Percentiles rank a stretch among this genome's conserved stretches.
These are phyloP conservation scores for Metalampra italica DNA, from an alignment of 2,888 invertebrate genomes.

Conservation along the genomic window DNA sequence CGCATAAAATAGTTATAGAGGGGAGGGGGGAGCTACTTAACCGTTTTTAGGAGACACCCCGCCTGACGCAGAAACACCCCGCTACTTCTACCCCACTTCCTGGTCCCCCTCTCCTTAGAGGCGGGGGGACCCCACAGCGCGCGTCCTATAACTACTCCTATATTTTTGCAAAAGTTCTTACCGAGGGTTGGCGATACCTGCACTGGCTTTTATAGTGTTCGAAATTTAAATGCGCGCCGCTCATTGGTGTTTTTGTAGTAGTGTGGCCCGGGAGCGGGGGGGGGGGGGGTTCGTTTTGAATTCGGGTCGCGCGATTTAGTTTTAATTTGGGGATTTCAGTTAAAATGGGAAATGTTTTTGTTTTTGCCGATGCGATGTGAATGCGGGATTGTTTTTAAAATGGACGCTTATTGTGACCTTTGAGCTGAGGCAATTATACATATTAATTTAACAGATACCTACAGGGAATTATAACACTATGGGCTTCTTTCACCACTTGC, in stretches of 20 bases:
- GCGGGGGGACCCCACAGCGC: constrained; percentile 34
- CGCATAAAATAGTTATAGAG: constrained; percentile 78
- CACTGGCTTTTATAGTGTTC: constrained; percentile 49
- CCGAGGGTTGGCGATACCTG: constrained; percentile 72
- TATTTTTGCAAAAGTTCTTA: constrained; percentile 76
- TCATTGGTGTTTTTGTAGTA: constrained; percentile 62
- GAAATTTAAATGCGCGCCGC: constrained; percentile 52
- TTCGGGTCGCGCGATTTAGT: constrained; percentile 73
- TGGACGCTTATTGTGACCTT: neutral
- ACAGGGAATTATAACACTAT: too few species aligned
- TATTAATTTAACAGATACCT: too few species aligned
- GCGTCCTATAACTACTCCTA: constrained; percentile 66
- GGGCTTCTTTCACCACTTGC: too few species aligned
- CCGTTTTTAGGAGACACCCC: constrained; percentile 78
- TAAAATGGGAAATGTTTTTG: constrained; percentile 50
- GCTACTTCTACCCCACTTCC: constrained; percentile 70
- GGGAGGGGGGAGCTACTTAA: constrained; percentile 75
- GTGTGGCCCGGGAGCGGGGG: constrained; percentile 51
- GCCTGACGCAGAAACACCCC: constrained; percentile 64
- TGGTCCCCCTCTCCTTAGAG: constrained; percentile 48
- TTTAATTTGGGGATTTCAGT: constrained; percentile 66
- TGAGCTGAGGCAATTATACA: neutral
- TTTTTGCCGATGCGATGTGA: constrained; percentile 45
- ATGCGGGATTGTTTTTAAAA: constrained; percentile 24
- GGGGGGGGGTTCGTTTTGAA: constrained; percentile 60